phyloP scores from a whole-genome alignment of 2,797 vertebrate genomes.

The Sternotherus odoratus region DNA sequence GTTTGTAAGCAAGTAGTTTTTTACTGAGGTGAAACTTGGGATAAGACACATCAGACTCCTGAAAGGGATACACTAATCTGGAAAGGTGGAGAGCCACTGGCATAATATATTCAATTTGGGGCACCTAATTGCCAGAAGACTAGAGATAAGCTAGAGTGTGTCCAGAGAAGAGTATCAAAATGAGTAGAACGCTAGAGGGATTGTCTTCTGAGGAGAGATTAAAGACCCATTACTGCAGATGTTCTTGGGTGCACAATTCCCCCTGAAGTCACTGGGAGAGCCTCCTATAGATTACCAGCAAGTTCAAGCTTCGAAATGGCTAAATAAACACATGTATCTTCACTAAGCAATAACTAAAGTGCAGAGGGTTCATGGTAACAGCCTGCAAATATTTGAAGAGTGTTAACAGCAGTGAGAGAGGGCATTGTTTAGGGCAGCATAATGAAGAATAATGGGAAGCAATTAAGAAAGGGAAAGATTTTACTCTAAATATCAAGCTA shows the following conservation, averaged over 20 bases:
- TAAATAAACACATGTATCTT: neutral
- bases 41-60: no score
- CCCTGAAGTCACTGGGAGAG: neutral
- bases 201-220: neutral
- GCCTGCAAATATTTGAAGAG: neutral
- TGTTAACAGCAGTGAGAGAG: neutral
- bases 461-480: neutral
- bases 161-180: neutral
- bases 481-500: neutral
- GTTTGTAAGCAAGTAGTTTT: no score
- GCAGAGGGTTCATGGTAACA: constrained; percentile 8
- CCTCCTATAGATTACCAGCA: neutral
- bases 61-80: no score
- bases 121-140: neutral
- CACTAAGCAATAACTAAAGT: neutral
- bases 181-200: neutral
- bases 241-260: neutral
- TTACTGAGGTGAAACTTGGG: no score
- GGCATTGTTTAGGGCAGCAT: neutral
- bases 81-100: no score
- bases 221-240: neutral
- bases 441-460: neutral
- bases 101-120: neutral
- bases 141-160: neutral
- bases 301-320: neutral